A percentile compares a stretch with the other conserved stretches of the same genome.
Evolutionary conservation across 2,113 vertebrate species (phyloP).

Genomic region (Coptodon rendalli): DNA sequence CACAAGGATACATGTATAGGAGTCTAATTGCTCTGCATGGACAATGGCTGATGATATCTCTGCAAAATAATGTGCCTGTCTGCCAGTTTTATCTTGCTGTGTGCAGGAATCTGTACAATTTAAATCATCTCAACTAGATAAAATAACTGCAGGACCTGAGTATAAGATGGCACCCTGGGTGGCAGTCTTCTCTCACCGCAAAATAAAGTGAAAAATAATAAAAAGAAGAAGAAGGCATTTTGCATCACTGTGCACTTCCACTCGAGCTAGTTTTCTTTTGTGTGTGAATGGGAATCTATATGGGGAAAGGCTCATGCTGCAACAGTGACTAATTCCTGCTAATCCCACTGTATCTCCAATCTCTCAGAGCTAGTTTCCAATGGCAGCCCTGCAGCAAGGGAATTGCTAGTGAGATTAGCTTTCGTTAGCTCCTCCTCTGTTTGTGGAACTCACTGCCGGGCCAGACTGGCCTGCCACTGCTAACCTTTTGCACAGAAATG

Average conservation of each 20-base stretch:
- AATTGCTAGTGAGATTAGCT: slow-evolving; percentile 67
- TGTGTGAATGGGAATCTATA: slow-evolving; percentile 69
- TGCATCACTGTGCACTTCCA: neutral
- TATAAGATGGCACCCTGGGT: neutral
- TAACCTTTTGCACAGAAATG: slow-evolving; percentile 44
- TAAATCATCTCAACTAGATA: neutral
- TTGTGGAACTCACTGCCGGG: slow-evolving; percentile 28
- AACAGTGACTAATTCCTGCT: slow-evolving; percentile 68
- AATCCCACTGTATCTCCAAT: slow-evolving; percentile 64
- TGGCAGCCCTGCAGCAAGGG: slow-evolving; percentile 37
- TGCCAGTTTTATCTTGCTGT: neutral
- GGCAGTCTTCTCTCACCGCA: neutral
- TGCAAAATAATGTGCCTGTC: neutral
- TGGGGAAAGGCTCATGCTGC: slow-evolving; percentile 69
- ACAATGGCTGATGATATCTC: slow-evolving; percentile 15
- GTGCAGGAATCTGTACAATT: neutral
- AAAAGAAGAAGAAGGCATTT: neutral
- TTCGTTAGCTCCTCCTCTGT: slow-evolving; percentile 54
- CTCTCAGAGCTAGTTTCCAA: slow-evolving; percentile 51
- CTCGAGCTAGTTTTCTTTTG: slow-evolving; percentile 59
- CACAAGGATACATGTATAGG: slow-evolving; percentile 2
- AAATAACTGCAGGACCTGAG: neutral
- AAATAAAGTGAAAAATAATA: neutral
- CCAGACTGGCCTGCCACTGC: neutral
- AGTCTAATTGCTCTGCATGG: slow-evolving; percentile 34